Conservation (phyloP, 2,113 vertebrate species). For the Gallinago jamesoni region DNA sequence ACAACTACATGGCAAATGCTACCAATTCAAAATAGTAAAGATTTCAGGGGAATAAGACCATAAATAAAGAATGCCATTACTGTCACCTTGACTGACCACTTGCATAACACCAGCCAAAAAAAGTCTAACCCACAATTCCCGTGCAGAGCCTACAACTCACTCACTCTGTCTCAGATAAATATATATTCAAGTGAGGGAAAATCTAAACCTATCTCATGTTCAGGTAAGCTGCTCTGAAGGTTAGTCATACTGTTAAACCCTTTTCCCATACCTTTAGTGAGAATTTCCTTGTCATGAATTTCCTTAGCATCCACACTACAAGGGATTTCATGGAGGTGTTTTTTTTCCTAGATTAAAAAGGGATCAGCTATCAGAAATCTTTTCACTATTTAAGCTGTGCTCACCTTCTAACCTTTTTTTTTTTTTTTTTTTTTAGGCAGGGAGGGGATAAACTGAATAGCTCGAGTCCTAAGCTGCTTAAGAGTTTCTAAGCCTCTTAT, state of each 20-base stretch:
- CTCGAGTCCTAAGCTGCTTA: constrained; percentile 48
- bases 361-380: constrained; percentile 29
- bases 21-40: background rate
- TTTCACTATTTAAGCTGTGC: constrained; percentile 4
- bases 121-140: background rate
- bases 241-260: background rate
- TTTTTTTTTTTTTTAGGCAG: background rate
- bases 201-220: background rate
- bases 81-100: background rate
- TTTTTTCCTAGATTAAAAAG: background rate
- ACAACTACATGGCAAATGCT: background rate
- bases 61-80: background rate
- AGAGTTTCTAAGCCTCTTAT: constrained; percentile 32
- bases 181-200: background rate
- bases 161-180: background rate
- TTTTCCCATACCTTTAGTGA: background rate
- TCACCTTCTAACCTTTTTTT: background rate
- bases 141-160: background rate
- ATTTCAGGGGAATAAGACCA: background rate
- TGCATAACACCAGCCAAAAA: background rate
- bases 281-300: background rate
- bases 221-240: background rate
- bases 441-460: background rate
- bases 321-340: background rate
- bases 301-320: background rate